Evolutionary conservation across 2,797 vertebrate species (phyloP), one percentile per base, ranked within the genome.

Genomic region (Hydrophis major): DNA sequence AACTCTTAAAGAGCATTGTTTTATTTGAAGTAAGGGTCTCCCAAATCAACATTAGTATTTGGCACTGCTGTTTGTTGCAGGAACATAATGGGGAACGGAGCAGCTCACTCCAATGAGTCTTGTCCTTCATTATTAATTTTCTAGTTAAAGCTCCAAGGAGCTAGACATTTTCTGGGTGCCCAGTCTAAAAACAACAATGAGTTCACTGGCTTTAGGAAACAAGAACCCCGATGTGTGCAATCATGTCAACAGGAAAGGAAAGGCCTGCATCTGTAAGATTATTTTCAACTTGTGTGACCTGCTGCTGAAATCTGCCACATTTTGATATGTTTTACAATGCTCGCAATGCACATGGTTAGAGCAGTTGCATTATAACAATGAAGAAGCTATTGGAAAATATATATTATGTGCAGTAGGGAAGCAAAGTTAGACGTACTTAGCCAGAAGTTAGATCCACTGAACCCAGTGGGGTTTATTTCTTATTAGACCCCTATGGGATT

Each of bases 331-430:
- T 25, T 66, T 60, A 47, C 28, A 28, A 53, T 32, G 20, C 61
- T 42, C 3, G 14, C 28, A 55, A 55, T 42, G 37, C 4, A 4
- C 57, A 61, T 89, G 25, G 22, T 14, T 28, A 28, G 74, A 47
- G 28, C 42, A 83, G 83, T 25, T 61, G 61, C 25, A 91, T 69
- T 11, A 47, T 86, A 57, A 63, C 16, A 91, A 53, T 60, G 61
- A 69, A 63, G 63, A 91, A 28, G 8, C 94, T 89, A 94, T 93
- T 50, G 92, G 28, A 89, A 66, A 74, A 16, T 55, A 66, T 37
- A 86, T 69, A 66, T 4, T 42, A 59, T 32, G 63, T 2, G 20
- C 13, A 50, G 18, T 74, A 87, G 94, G 59, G 56, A 93, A 61
- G 14, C 22, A 86, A 83, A 83, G 37, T 42, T 22, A 86, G 20